A percentile compares a stretch with the other conserved stretches of the same genome.
These are phyloP conservation scores for Neoascia interrupta DNA, from an alignment of 2,888 invertebrate species.

Conservation along the genomic window DNA sequence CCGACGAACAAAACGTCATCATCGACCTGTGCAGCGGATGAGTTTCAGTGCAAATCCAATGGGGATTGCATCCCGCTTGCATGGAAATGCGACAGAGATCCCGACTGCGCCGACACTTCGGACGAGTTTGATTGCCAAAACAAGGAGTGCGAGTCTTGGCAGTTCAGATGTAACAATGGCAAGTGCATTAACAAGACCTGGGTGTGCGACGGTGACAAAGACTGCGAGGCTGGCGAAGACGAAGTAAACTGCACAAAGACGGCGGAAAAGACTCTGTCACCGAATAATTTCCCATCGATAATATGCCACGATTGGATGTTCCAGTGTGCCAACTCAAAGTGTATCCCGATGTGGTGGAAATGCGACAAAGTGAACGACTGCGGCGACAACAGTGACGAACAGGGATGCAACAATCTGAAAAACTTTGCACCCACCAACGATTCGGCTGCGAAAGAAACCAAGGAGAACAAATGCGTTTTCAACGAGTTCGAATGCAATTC, in stretches of 20 bases:
- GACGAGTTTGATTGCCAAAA: slow-evolving; percentile 86
- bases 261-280: slow-evolving; percentile 29
- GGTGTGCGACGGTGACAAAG: slow-evolving; percentile 85
- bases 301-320: slow-evolving; percentile 90
- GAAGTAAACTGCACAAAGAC: slow-evolving; percentile 84
- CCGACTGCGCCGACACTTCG: slow-evolving; percentile 86
- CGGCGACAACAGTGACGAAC: slow-evolving; percentile 87
- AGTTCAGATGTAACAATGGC: slow-evolving; percentile 84
- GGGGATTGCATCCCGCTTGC: slow-evolving; percentile 84
- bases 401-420: slow-evolving; percentile 80
- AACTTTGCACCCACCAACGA: slow-evolving; percentile 13
- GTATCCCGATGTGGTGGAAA: slow-evolving; percentile 90
- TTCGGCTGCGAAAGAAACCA: slow-evolving; percentile 41
- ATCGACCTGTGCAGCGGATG: slow-evolving; percentile 74
- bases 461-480: slow-evolving; percentile 76
- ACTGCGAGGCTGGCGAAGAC: slow-evolving; percentile 86
- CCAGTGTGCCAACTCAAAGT: slow-evolving; percentile 85
- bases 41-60: slow-evolving; percentile 81
- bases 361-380: slow-evolving; percentile 90
- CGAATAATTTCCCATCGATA: slow-evolving; percentile 75
- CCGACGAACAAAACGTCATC: slow-evolving; percentile 54
- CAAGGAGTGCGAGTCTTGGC: slow-evolving; percentile 84
- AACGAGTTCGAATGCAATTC: slow-evolving; percentile 71
- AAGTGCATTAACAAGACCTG: slow-evolving; percentile 82
- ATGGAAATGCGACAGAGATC: slow-evolving; percentile 89